These are phyloP conservation scores for Drosophila nannoptera DNA, from an alignment of 1,140 invertebrate species.

Conservation along the genomic window DNA sequence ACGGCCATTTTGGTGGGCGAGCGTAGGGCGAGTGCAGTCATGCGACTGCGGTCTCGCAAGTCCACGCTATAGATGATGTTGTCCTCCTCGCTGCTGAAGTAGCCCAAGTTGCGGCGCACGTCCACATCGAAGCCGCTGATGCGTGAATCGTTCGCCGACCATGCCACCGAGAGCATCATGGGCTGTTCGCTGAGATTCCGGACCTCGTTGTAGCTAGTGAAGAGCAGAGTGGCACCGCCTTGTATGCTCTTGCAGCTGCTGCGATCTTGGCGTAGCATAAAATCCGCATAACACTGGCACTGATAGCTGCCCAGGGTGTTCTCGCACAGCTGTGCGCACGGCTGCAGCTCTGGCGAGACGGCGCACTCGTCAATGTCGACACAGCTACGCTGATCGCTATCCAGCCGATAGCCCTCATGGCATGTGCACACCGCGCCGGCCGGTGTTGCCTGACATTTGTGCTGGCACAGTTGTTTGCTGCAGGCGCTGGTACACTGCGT, in stretches of 20 bases:
- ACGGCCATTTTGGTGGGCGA: conserved; percentile 85
- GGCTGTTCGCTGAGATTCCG: conserved; percentile 78
- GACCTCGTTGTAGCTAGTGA: conserved; percentile 80
- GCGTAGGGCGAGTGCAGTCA: conserved; percentile 81
- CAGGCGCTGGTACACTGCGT: conserved; percentile 62
- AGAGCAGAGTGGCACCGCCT: conserved; percentile 80
- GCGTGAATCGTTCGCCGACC: conserved; percentile 76
- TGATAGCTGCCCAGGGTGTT: conserved; percentile 85
- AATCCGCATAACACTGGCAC: conserved; percentile 87
- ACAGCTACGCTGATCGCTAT: conserved; percentile 80
- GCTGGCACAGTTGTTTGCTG: conserved; percentile 75
- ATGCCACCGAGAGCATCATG: conserved; percentile 75
- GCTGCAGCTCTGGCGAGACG: conserved; percentile 80
- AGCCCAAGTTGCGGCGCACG: conserved; percentile 68
- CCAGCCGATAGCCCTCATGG: conserved; percentile 85
- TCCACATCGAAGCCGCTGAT: conserved; percentile 81
- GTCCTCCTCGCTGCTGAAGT: conserved; percentile 78
- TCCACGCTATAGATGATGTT: conserved; percentile 67
- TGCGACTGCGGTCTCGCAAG: conserved; percentile 46
- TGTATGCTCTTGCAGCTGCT: conserved; percentile 85
- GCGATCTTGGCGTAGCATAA: conserved; percentile 82
- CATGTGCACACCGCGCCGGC: conserved; percentile 85
- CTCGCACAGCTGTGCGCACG: conserved; percentile 89
- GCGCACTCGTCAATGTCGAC: conserved; percentile 87
- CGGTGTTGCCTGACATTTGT: conserved; percentile 79